Base-by-base conservation (phyloP, 2,888 invertebrate species). In the Exephanes ischioxanthus region DNA sequence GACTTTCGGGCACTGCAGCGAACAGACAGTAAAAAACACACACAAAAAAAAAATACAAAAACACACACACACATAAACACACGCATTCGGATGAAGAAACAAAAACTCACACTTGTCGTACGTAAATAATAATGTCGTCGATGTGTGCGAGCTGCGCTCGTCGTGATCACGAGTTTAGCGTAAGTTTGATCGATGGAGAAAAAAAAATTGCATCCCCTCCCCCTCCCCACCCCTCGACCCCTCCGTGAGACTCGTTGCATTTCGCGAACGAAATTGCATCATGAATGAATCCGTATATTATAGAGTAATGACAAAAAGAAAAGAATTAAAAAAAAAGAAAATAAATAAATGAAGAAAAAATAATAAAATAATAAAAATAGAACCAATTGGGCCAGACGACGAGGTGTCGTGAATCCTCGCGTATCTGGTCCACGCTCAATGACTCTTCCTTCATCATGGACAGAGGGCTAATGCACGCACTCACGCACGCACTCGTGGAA, bases 1-100 rank as follows among this genome's bases (percentile, higher is more conserved):
- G 89, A 90, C 88, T 89, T 90, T 90, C 89, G 88, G 88, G 89
- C 89, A 89, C 89, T 89, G 89, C 87, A 70, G 87, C 87, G 76
- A 68, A 70, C 67, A 72, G 71, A 82, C 75, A 71, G 66, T 70
- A 53, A 79, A 81, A 84, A 76, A 76, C 61, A 71, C 71, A 53
- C 72, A 77, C 37, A 37, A 6, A 41, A 0, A n/a, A 86, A 33
- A 76, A 76, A 48, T 73, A 77, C 61, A 71, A 7, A 73, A 30
- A 71, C 71, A 67, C 37, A 76, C 48, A 63, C 33, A 63, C 22
- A n/a, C 61, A 72, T 14, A 41, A 41, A 58, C 22, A 48, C 70
- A 22, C 19, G 22, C 14, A 30, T 61, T 61, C 30, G 53, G 11
- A 45, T 19, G 53, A 30, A 30, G 30, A 58, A 30, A 37, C 37